Conservation (phyloP, 2,113 vertebrate species). For the Suricata suricatta region DNA sequence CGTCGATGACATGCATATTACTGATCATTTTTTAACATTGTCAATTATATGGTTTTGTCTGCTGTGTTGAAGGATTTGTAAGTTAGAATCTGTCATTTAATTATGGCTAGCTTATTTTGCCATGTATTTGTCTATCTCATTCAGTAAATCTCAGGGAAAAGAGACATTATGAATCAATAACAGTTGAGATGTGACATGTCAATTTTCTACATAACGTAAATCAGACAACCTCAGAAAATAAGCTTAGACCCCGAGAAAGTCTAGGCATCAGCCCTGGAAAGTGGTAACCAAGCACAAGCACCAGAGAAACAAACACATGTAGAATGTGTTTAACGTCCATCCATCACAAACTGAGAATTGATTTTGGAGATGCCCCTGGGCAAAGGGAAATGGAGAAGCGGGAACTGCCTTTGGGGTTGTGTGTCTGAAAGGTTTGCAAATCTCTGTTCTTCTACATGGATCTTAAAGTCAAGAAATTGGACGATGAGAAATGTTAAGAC, state of each 20-base stretch:
- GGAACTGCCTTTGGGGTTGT: neutral
- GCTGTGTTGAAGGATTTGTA: neutral
- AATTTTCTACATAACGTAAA: neutral
- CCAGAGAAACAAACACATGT: neutral
- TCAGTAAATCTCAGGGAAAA: neutral
- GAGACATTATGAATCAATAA: slow-evolving; percentile 21
- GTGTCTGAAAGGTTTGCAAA: neutral
- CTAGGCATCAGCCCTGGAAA: neutral
- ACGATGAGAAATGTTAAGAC: neutral
- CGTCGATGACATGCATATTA: neutral
- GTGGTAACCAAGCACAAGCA: neutral
- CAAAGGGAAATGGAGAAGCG: neutral
- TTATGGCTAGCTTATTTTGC: slow-evolving; percentile 1
- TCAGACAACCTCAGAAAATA: neutral
- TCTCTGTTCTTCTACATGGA: neutral
- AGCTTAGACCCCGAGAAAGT: neutral
- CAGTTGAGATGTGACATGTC: neutral
- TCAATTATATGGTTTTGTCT: neutral
- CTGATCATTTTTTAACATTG: neutral
- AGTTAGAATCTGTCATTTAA: slow-evolving; percentile 21
- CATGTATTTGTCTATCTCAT: neutral
- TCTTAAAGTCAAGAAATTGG: neutral
- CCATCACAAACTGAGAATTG: neutral
- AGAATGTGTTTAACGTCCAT: neutral
- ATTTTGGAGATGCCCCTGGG: neutral